Percentiles rank a stretch among this genome's conserved stretches.
These are phyloP conservation scores for Heliconius aoede DNA, from an alignment of 2,888 invertebrate species.

Conservation along the genomic window DNA sequence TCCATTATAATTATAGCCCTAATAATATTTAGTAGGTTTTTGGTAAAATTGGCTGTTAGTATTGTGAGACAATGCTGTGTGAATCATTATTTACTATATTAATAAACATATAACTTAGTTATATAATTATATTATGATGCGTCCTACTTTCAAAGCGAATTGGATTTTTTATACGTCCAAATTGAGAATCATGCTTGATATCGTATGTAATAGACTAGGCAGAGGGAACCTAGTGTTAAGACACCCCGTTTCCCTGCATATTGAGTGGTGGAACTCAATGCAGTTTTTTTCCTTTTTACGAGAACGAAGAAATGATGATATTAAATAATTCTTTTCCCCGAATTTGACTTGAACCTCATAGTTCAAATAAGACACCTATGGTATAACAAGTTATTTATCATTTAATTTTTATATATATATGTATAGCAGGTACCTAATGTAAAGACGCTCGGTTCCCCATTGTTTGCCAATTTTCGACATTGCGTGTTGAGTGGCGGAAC, in stretches of 20 bases:
- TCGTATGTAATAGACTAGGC: too few species aligned
- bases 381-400: too few species aligned
- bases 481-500: background rate
- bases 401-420: too few species aligned
- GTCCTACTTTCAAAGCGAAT: background rate
- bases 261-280: background rate
- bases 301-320: background rate
- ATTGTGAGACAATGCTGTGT: background rate
- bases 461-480: too few species aligned
- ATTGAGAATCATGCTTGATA: too few species aligned
- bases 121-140: background rate
- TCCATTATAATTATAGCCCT: background rate
- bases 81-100: background rate
- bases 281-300: background rate
- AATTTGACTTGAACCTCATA: background rate
- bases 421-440: too few species aligned
- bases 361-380: too few species aligned
- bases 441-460: too few species aligned
- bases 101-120: background rate
- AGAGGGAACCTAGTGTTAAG: too few species aligned
- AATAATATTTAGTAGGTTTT: constrained; percentile 7
- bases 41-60: background rate
- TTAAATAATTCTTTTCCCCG: background rate
- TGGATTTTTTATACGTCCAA: background rate
- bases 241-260: background rate